Conservation (phyloP, 2,797 vertebrate genomes). For the Dipus sagitta region DNA sequence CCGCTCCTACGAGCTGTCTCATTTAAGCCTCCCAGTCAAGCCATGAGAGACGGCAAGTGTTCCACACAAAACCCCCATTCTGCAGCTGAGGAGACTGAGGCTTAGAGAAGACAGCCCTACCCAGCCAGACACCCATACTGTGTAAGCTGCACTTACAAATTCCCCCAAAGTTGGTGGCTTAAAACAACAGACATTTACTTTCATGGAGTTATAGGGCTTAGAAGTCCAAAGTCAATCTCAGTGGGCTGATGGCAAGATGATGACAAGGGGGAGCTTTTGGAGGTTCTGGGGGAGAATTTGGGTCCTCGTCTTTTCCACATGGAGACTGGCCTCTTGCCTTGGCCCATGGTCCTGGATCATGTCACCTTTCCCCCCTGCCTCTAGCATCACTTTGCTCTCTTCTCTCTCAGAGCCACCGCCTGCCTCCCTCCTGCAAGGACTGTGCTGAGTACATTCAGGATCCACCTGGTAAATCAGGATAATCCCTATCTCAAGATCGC, state of each 20-base stretch:
- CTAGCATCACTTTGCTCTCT: background rate
- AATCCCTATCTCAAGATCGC: background rate
- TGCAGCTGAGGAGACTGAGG: background rate
- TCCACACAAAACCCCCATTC: background rate
- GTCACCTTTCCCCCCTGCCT: background rate
- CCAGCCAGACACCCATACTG: background rate
- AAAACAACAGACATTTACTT: background rate
- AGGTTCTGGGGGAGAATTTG: rapidly evolving
- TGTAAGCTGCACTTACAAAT: background rate
- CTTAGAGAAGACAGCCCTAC: background rate
- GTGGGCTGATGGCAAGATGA: background rate
- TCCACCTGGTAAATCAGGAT: background rate
- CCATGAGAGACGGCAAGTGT: background rate
- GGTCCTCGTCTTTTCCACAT: too few relatives aligned
- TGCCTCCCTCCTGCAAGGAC: background rate
- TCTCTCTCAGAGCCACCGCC: background rate
- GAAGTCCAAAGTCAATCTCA: background rate
- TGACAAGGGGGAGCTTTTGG: background rate
- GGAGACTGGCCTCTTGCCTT: too few relatives aligned
- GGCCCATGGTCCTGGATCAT: background rate
- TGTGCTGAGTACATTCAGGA: background rate
- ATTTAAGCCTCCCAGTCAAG: background rate
- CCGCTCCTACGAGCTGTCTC: background rate
- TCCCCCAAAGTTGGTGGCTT: background rate
- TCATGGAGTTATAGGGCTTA: background rate